Evolutionary conservation across 2,113 vertebrate species (phyloP).

Genomic region (Cebidichthys violaceus): DNA sequence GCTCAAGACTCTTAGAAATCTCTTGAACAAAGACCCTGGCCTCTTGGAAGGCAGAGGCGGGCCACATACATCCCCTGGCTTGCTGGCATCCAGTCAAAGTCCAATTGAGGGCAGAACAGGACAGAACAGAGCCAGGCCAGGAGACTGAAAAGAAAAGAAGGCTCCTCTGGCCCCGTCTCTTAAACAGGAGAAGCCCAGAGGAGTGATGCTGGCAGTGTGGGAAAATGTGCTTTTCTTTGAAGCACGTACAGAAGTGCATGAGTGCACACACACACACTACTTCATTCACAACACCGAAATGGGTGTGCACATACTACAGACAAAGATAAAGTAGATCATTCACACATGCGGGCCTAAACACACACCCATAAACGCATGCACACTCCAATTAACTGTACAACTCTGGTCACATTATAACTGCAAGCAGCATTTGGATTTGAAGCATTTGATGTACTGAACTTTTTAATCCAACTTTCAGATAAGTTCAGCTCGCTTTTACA

Average conservation of each 20-base stretch:
- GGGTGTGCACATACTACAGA: slow-evolving; percentile 53
- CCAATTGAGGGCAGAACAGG: slow-evolving; percentile 85
- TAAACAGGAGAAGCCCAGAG: slow-evolving; percentile 78
- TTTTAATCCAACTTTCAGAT: not conserved
- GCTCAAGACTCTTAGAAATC: slow-evolving; percentile 78
- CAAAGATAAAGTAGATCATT: slow-evolving; percentile 49
- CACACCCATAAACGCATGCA: slow-evolving; percentile 1
- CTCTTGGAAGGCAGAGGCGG: slow-evolving; percentile 79
- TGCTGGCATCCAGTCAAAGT: slow-evolving; percentile 83
- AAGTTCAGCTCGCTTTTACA: not conserved
- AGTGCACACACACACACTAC: slow-evolving; percentile 24
- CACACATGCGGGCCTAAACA: slow-evolving; percentile 1
- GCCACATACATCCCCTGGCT: slow-evolving; percentile 81
- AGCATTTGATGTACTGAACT: not conserved
- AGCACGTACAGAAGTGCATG: slow-evolving; percentile 58
- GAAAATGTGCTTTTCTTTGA: slow-evolving; percentile 83
- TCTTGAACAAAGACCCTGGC: slow-evolving; percentile 74
- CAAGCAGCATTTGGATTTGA: slow-evolving; percentile 10
- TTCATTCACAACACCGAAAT: slow-evolving; percentile 67
- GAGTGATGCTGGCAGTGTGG: slow-evolving; percentile 86
- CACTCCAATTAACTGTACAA: slow-evolving; percentile 34
- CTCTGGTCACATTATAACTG: slow-evolving; percentile 47
- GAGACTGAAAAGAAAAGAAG: slow-evolving; percentile 81
- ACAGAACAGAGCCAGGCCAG: slow-evolving; percentile 76
- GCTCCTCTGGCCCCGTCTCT: slow-evolving; percentile 76